Evolutionary conservation across 2,797 vertebrate species (phyloP).

Genomic region (Poeciliopsis infans): DNA sequence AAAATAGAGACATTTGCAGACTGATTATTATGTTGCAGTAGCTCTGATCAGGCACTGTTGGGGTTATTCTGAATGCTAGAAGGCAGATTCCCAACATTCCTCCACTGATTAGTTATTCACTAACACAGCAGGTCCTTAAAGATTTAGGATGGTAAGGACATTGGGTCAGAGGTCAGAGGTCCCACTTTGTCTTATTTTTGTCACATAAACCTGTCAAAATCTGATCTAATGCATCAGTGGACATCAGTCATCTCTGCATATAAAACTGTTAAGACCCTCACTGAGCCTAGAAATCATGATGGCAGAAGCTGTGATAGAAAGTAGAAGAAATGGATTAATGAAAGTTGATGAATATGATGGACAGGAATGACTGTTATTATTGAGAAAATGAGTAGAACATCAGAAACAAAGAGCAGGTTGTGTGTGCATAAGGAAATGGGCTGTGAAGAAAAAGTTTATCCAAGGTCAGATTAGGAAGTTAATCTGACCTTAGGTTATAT

Average conservation of each 20-base stretch:
- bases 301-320: neutral
- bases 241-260: constrained; percentile 50
- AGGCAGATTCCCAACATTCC: constrained; percentile 37
- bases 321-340: neutral
- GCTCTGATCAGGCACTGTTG: neutral
- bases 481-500: constrained; percentile 8
- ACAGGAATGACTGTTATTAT: constrained; percentile 7
- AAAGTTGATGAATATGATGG: neutral
- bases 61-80: neutral
- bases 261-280: constrained; percentile 20
- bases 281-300: neutral
- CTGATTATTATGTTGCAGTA: neutral
- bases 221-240: constrained; percentile 42
- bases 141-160: constrained; percentile 38
- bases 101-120: constrained; percentile 40
- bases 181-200: constrained; percentile 24
- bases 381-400: neutral
- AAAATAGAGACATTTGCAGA: neutral
- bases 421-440: neutral
- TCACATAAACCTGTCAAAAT: constrained; percentile 23
- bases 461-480: neutral
- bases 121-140: constrained; percentile 15
- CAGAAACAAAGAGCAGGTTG: constrained; percentile 10
- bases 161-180: constrained; percentile 54
- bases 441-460: neutral